A percentile compares a stretch with the other conserved stretches of the same genome.
phyloP scores from a whole-genome alignment of 2,113 vertebrate species.

The Pygoscelis antarcticus region DNA sequence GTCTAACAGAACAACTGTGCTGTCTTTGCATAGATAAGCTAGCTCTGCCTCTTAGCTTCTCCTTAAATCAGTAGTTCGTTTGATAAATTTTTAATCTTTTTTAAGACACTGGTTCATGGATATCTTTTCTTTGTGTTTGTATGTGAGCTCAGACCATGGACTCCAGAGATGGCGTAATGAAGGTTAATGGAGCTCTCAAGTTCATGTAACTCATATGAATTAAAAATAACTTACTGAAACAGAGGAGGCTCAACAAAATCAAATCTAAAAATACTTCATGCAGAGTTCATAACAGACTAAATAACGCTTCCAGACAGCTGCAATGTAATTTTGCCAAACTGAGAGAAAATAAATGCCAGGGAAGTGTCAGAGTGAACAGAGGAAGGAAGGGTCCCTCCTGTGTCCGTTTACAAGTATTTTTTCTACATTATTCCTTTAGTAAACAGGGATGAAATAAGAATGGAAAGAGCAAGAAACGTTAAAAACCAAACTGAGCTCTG shows the following conservation, averaged over 20 bases:
- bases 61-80: neutral
- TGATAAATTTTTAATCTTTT: neutral
- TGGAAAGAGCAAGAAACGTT: neutral
- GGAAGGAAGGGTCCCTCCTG: neutral
- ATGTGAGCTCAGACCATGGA: neutral
- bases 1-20: neutral
- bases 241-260: slow-evolving; percentile 45
- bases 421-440: neutral
- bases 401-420: neutral
- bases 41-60: neutral
- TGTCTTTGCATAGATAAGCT: neutral
- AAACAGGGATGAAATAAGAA: neutral
- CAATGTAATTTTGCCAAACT: slow-evolving; percentile 7
- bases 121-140: neutral
- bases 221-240: slow-evolving; percentile 67
- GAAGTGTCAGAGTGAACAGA: slow-evolving; percentile 17
- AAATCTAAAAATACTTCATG: slow-evolving; percentile 46
- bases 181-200: slow-evolving; percentile 54
- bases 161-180: slow-evolving; percentile 11
- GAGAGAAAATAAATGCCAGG: slow-evolving; percentile 29
- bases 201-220: slow-evolving; percentile 53
- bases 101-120: neutral
- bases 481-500: neutral
- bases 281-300: slow-evolving; percentile 26
- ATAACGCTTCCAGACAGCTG: slow-evolving; percentile 37